Evolutionary conservation across 2,888 invertebrate genomes (phyloP).

Genomic region (Tridacna gigas): DNA sequence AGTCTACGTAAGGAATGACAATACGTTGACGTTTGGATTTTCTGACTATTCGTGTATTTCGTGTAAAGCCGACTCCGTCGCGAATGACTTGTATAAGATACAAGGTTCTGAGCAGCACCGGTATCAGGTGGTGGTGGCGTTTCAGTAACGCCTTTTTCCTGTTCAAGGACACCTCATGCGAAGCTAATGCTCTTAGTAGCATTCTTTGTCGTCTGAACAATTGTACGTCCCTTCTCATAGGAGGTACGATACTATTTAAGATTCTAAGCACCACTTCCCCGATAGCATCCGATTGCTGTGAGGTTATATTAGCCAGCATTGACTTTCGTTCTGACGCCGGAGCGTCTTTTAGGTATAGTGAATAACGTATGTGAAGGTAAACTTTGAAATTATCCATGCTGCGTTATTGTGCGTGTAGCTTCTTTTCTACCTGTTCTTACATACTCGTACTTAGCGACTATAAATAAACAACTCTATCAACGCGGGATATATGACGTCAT

Average conservation of each 20-base stretch:
- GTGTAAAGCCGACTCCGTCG: conserved; percentile 13
- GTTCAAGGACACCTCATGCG: neutral
- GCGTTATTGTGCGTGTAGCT: neutral
- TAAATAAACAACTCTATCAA: too few species aligned
- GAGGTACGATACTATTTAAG: conserved; percentile 26
- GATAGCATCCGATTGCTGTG: conserved; percentile 11
- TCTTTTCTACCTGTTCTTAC: too few species aligned
- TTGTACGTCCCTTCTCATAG: conserved; percentile 26
- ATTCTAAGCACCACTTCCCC: conserved; percentile 17
- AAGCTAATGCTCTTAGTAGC: conserved; percentile 20
- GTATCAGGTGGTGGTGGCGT: conserved; percentile 9
- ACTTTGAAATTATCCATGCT: neutral
- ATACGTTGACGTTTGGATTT: conserved; percentile 26
- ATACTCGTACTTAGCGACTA: conserved; percentile 9
- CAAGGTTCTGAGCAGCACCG: conserved; percentile 6
- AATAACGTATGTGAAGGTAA: too few species aligned
- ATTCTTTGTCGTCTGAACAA: conserved; percentile 21
- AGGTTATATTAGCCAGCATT: conserved; percentile 19
- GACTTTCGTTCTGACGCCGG: conserved; percentile 12
- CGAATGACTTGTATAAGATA: conserved; percentile 21
- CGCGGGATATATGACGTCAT: too few species aligned
- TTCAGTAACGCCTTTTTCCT: conserved; percentile 18
- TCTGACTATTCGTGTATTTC: conserved; percentile 19
- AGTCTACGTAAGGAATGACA: conserved; percentile 41
- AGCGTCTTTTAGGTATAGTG: conserved; percentile 4